These are phyloP conservation scores for Varroa destructor DNA, from an alignment of 1,140 invertebrate species.

Conservation along the genomic window DNA sequence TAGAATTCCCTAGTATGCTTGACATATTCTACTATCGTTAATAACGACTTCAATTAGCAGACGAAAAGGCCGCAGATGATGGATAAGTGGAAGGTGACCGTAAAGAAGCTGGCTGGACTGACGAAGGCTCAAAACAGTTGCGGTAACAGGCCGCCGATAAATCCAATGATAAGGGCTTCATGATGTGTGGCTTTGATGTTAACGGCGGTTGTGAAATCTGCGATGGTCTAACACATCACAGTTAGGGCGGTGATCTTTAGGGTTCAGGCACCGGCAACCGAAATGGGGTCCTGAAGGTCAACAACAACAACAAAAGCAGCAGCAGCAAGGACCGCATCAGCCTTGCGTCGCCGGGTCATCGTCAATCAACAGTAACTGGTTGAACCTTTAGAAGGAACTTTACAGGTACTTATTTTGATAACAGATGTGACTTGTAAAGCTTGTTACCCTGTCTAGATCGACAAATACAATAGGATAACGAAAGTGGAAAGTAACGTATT, in stretches of 20 bases:
- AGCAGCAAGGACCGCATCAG: background rate
- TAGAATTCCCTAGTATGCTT: no score
- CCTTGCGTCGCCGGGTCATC: background rate
- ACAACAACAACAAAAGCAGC: no score
- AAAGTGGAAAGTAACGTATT: no score
- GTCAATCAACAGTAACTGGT: constrained; percentile 11
- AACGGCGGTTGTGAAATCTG: constrained; percentile 2
- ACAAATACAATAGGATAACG: no score
- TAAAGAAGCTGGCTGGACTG: constrained; percentile 2
- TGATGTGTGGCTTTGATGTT: background rate
- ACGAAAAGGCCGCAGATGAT: constrained; percentile 2
- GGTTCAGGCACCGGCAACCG: constrained; percentile 11
- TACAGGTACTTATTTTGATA: background rate
- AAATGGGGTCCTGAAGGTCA: no score
- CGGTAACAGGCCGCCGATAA: no score
- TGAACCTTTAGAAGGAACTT: constrained; percentile 18
- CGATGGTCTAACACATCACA: background rate
- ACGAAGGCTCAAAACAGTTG: constrained; percentile 12
- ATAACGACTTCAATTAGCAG: background rate
- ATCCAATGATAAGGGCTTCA: no score
- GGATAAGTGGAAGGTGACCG: constrained; percentile 1
- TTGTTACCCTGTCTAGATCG: no score
- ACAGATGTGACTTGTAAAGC: no score
- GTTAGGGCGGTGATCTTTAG: constrained; percentile 5
- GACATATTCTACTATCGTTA: no score